phyloP scores from a whole-genome alignment of 37 sponge, comb jelly and placozoan species.

The Corticium candelabrum region DNA sequence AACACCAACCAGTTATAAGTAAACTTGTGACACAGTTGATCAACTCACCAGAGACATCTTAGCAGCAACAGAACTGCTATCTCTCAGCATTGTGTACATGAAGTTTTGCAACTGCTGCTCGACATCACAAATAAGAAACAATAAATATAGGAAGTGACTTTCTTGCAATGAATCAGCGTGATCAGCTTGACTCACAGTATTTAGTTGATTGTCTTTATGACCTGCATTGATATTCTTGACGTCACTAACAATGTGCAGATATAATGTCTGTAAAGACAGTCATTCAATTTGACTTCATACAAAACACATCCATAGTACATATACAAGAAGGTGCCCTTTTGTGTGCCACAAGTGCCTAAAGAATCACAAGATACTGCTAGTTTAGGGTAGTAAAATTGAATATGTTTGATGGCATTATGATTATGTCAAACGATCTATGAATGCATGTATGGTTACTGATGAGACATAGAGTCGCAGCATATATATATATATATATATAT shows the following conservation, averaged over 20 bases:
- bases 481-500: too few species aligned
- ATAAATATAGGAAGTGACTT: neutral
- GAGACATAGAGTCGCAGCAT: too few species aligned
- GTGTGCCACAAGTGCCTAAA: too few species aligned
- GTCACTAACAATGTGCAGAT: slow-evolving; percentile 70
- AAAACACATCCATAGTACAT: too few species aligned
- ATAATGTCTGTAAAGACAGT: slow-evolving; percentile 33
- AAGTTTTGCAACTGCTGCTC: slow-evolving; percentile 66
- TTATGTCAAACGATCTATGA: too few species aligned
- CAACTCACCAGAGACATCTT: slow-evolving; percentile 61
- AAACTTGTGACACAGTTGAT: neutral
- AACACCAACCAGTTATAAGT: slow-evolving; percentile 11
- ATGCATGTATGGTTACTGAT: too few species aligned
- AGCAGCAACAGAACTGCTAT: slow-evolving; percentile 58
- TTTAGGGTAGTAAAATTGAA: too few species aligned
- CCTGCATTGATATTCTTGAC: slow-evolving; percentile 65
- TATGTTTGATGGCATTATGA: too few species aligned
- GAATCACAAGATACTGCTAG: too few species aligned
- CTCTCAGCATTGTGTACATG: slow-evolving; percentile 75
- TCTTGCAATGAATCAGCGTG: neutral
- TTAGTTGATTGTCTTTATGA: slow-evolving; percentile 76
- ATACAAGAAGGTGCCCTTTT: too few species aligned
- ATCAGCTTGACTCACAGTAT: slow-evolving; percentile 34
- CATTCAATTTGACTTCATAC: too few species aligned
- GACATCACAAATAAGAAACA: neutral